Conservation (phyloP, 2,888 invertebrate species). For the Tanypteryx hageni region DNA sequence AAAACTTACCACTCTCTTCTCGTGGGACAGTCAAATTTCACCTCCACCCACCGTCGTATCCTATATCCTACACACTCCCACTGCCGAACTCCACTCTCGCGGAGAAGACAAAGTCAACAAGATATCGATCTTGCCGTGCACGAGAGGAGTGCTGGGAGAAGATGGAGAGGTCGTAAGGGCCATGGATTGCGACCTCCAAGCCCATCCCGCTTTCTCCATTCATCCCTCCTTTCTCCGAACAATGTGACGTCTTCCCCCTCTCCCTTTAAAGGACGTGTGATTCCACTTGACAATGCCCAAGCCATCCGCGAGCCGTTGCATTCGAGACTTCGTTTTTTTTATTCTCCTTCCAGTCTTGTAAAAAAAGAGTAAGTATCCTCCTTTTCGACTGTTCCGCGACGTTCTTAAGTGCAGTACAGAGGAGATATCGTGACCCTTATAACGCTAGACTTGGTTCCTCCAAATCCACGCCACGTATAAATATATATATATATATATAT, state of each 20-base stretch:
- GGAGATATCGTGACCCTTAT: background rate
- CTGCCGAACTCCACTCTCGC: background rate
- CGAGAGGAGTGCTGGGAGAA: background rate
- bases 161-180: background rate
- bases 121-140: background rate
- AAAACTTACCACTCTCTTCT: too few relatives aligned
- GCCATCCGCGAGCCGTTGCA: background rate
- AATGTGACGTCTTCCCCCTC: background rate
- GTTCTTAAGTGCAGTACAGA: background rate
- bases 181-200: background rate
- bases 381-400: background rate
- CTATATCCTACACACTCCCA: background rate
- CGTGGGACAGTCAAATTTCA: background rate
- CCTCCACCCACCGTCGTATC: background rate
- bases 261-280: background rate
- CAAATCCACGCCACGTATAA: too few relatives aligned
- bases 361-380: too few relatives aligned
- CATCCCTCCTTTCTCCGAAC: background rate
- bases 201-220: background rate
- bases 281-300: background rate
- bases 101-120: constrained; percentile 26
- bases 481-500: too few relatives aligned
- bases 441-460: too few relatives aligned
- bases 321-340: background rate
- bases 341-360: background rate